Base-by-base conservation (phyloP, 1,140 invertebrate genomes). In the Druon quercuslanigerum region DNA sequence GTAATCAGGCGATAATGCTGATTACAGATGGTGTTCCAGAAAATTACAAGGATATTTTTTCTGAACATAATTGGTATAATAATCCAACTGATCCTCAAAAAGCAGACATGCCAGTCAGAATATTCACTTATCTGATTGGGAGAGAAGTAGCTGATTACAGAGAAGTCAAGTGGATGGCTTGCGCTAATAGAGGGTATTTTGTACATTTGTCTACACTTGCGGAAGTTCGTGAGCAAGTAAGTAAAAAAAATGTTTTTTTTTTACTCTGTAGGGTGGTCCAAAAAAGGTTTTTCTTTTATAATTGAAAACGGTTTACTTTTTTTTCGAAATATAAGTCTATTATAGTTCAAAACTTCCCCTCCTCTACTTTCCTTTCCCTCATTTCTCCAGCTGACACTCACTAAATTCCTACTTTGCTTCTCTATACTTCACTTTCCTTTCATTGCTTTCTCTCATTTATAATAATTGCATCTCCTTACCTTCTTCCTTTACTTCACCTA, bases 51-150 rank as follows among this genome's bases (percentile, higher is more conserved):
- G 95, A 97, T 83, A 95, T 99, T 66, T 99, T 99, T 89, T 93
- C 96, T 85, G 92, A 93, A 77, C 98, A 96, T 90, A 99, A 99
- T 90, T 96, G 95, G 95, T 92, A 92, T 50, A 92, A 94, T 77
- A 92, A 94, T 79, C 92, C 93, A 1, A 90, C 93, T 76, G 94
- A 94, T 81, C 94, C 97, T 79, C 96, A 98, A 19, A 93, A 98
- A 83, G 95, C 86, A 4, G 92, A 93, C 83, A 96, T 94, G 90
- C 94, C 97, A 78, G 97, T 99, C 13, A 93, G 99, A 82, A 95
- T 99, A 77, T 99, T 99, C 91, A 99, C 99, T 40, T 99, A 99
- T 93, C 93, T 99, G 78, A 97, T 99, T 91, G 98, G 98, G 70
- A 94, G 97, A 87, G 98, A 99, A 92, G 94, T 95, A 20, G 93